phyloP scores from a whole-genome alignment of 2,113 vertebrate genomes.

The Nannospalax galili region DNA sequence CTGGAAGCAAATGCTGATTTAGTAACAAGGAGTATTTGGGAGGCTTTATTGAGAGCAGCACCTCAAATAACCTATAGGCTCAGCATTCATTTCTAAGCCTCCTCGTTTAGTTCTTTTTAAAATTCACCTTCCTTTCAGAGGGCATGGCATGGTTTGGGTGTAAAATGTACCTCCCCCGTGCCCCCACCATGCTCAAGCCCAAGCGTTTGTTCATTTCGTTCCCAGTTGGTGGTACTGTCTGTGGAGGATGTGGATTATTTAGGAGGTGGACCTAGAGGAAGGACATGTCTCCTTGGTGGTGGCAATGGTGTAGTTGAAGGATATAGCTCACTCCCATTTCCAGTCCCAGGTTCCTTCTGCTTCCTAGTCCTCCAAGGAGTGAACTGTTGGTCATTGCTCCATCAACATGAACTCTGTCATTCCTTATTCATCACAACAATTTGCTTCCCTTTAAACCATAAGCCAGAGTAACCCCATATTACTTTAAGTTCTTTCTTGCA shows the following conservation, averaged over 20 bases:
- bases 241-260: background rate
- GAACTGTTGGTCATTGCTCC: too few relatives aligned
- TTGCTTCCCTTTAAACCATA: background rate
- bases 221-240: background rate
- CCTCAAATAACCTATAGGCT: background rate
- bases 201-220: background rate
- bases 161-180: too few relatives aligned
- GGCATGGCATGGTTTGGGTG: background rate
- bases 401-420: background rate
- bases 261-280: background rate
- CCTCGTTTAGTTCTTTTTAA: background rate
- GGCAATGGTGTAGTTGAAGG: background rate
- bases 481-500: background rate
- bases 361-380: too few relatives aligned
- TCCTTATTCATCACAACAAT: background rate
- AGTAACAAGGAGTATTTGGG: background rate
- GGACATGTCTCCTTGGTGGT: too few relatives aligned
- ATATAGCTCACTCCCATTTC: too few relatives aligned
- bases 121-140: background rate
- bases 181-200: too few relatives aligned
- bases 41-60: background rate
- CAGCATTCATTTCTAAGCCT: background rate
- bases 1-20: background rate
- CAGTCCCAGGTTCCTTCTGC: background rate
- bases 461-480: background rate